Percentiles rank a stretch among this genome's conserved stretches.
Conservation (phyloP, 2,888 invertebrate species). For the Pardosa pseudoannulata region DNA sequence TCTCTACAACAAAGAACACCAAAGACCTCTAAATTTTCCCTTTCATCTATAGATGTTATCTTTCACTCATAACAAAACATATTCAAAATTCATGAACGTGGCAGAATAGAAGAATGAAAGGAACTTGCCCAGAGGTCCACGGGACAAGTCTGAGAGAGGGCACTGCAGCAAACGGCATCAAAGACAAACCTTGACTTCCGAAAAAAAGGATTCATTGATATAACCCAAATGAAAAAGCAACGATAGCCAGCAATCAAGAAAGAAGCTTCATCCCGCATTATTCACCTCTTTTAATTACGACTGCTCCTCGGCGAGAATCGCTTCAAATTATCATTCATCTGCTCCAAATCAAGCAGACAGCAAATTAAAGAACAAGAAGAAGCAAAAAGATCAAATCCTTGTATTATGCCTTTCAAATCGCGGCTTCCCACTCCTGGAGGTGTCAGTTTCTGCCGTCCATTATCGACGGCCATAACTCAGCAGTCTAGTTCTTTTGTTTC, state of each 20-base stretch:
- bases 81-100: too few relatives aligned
- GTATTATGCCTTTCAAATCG: conserved; percentile 4
- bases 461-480: conserved; percentile 9
- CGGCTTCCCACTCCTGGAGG: conserved; percentile 5
- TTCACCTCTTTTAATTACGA: not conserved
- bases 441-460: not conserved
- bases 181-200: too few relatives aligned
- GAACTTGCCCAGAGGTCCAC: too few relatives aligned
- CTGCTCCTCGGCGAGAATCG: not conserved
- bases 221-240: not conserved
- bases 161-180: too few relatives aligned
- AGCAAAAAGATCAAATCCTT: not conserved
- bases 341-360: conserved; percentile 9
- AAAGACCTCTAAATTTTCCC: too few relatives aligned
- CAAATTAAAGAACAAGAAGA: not conserved
- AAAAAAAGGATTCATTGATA: not conserved
- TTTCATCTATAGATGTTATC: too few relatives aligned
- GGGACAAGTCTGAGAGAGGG: too few relatives aligned
- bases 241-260: not conserved
- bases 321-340: conserved; percentile 10
- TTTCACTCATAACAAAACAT: too few relatives aligned
- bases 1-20: too few relatives aligned
- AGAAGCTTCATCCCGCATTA: not conserved
- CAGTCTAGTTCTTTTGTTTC: conserved; percentile 12
- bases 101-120: too few relatives aligned